Evolutionary conservation across 2,113 vertebrate species (phyloP).

Genomic region (Panthera leo): DNA sequence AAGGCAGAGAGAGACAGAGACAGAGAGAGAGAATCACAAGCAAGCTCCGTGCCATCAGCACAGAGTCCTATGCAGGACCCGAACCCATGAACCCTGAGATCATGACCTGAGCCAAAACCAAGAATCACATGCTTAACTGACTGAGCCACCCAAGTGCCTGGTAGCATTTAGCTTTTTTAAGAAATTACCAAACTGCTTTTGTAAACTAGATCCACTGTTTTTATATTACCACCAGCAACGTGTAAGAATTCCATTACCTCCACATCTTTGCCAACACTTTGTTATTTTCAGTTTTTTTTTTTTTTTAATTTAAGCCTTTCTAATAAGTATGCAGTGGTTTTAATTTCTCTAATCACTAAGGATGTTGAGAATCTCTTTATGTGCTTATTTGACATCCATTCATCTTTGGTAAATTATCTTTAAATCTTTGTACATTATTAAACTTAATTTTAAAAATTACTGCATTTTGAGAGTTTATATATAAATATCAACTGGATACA

Average conservation of each 20-base stretch:
- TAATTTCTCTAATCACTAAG: conserved; percentile 26
- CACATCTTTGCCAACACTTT: background rate
- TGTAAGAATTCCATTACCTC: background rate
- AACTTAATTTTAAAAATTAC: background rate
- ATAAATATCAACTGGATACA: background rate
- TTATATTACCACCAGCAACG: background rate
- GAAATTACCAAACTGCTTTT: background rate
- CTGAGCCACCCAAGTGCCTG: background rate
- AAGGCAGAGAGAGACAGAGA: no score
- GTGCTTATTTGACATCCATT: background rate
- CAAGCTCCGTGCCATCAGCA: no score
- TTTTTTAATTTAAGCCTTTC: background rate
- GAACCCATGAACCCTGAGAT: no score
- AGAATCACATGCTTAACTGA: no score
- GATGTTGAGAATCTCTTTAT: background rate
- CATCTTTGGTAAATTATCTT: background rate
- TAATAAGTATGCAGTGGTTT: background rate
- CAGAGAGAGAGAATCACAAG: no score
- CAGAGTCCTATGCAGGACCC: no score
- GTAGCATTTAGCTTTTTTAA: background rate
- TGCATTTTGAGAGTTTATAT: background rate
- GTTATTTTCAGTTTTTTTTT: background rate
- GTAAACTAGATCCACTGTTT: background rate
- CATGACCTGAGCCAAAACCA: no score
- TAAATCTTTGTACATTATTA: background rate